Percentiles rank a stretch among this genome's conserved stretches.
Conservation (phyloP, 2,113 vertebrate species). For the Nannospalax galili region DNA sequence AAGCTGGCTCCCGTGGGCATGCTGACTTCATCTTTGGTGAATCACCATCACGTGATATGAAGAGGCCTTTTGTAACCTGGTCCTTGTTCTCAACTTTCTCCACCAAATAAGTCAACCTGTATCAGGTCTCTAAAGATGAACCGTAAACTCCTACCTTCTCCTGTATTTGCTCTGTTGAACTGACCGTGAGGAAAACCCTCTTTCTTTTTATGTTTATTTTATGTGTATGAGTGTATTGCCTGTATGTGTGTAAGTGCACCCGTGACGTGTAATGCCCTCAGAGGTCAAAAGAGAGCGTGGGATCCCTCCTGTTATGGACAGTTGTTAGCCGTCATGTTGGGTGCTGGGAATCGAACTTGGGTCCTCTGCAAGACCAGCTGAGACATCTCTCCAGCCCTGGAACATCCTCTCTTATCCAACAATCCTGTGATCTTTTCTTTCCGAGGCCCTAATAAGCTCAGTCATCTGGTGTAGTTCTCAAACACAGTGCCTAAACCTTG, state of each 20-base stretch:
- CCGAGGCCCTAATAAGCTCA: neutral
- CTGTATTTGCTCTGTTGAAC: neutral
- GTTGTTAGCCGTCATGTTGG: no score
- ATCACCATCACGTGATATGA: rapidly evolving
- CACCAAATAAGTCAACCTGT: rapidly evolving
- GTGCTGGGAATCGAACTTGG: no score
- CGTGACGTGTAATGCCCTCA: no score
- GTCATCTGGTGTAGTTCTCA: neutral
- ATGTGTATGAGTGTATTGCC: no score
- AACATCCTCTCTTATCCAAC: no score
- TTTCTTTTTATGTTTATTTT: neutral
- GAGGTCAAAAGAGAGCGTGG: no score
- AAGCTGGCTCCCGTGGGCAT: neutral
- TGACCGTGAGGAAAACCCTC: rapidly evolving
- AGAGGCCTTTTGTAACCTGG: neutral
- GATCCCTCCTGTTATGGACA: no score
- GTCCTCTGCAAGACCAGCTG: no score
- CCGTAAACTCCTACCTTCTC: no score
- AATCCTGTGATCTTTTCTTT: neutral
- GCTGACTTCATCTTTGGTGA: neutral
- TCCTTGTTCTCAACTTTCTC: neutral
- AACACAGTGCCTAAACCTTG: neutral
- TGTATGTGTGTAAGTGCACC: no score
- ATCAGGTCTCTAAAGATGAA: neutral
- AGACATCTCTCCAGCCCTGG: no score